Conservation (phyloP, 2,797 vertebrate species). For the Enteromius mattozi region DNA sequence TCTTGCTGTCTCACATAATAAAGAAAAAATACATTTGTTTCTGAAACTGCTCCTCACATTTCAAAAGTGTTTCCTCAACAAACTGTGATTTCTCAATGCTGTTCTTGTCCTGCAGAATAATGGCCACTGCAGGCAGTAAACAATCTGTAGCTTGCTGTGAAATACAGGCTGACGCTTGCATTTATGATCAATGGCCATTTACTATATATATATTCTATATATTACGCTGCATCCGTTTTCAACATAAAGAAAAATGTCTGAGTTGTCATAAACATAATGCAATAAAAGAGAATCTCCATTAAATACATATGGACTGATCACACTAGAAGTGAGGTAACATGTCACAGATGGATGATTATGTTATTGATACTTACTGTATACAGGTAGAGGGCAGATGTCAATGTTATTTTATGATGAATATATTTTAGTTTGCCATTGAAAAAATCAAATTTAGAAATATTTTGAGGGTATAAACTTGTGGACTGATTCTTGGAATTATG, state of each 20-base stretch:
- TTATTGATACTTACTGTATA: not conserved
- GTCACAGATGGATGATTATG: not conserved
- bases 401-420: not conserved
- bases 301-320: not conserved
- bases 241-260: slow-evolving; percentile 1
- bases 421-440: not conserved
- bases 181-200: not conserved
- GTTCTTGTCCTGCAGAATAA: slow-evolving; percentile 11
- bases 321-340: not conserved
- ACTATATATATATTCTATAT: not conserved
- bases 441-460: not conserved
- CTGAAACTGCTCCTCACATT: not conserved
- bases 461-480: not conserved
- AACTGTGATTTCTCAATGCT: not conserved
- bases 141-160: slow-evolving; percentile 10
- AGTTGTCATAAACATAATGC: not conserved
- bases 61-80: not conserved
- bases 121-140: slow-evolving; percentile 12
- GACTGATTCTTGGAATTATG: not conserved
- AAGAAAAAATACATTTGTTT: not conserved
- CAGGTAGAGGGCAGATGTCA: not conserved
- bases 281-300: not conserved
- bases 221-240: not conserved
- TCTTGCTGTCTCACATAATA: not conserved
- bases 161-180: slow-evolving; percentile 2